Conservation (phyloP, 1,140 invertebrate species). For the Eriocheir sinensis region DNA sequence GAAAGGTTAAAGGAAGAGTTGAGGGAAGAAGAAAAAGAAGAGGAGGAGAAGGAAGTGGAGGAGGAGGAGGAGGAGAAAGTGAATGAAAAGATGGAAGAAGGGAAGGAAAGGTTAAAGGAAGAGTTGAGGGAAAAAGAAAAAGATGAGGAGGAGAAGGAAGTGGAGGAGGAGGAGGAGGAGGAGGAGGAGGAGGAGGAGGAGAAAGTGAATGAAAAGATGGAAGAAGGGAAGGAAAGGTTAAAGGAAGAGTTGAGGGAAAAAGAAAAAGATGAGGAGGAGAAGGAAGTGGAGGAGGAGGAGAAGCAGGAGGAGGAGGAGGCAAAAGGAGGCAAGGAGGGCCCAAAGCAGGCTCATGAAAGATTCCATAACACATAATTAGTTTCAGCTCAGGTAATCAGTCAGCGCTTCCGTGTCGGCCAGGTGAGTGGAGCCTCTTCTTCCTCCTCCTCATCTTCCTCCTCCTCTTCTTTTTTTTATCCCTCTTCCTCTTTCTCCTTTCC, state of each 20-base stretch:
- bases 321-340: background rate
- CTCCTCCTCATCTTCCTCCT: no score
- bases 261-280: background rate
- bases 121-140: no score
- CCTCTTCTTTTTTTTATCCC: no score
- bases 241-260: background rate
- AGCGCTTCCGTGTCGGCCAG: background rate
- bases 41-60: no score
- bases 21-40: background rate
- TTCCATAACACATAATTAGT: background rate
- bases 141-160: no score
- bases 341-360: background rate
- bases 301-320: background rate
- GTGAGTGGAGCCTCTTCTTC: no score
- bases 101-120: background rate
- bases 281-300: background rate
- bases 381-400: constrained; percentile 1
- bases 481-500: background rate
- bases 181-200: background rate
- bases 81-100: no score
- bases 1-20: background rate
- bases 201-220: background rate
- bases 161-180: no score
- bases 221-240: background rate
- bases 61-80: background rate